Conservation (phyloP, 1,140 invertebrate species). For the Rhagoletis pomonella region DNA sequence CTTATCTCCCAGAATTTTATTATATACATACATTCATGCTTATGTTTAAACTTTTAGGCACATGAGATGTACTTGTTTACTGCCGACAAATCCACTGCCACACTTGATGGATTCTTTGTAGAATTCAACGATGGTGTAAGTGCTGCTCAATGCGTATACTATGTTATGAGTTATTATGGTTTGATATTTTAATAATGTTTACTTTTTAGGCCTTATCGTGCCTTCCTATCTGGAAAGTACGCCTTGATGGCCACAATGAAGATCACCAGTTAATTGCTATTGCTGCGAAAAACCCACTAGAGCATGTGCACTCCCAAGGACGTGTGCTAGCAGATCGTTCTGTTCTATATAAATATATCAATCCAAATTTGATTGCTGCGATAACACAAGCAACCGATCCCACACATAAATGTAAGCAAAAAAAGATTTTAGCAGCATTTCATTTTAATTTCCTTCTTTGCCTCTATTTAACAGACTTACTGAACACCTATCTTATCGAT, state of each 20-base stretch:
- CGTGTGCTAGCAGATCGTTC: slow-evolving; percentile 95
- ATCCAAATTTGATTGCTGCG: slow-evolving; percentile 96
- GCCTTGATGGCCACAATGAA: slow-evolving; percentile 78
- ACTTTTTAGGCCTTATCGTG: slow-evolving; percentile 72
- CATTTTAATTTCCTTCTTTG: slow-evolving; percentile 1
- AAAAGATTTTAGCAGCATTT: neutral
- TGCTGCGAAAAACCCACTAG: slow-evolving; percentile 82
- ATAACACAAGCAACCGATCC: slow-evolving; percentile 86
- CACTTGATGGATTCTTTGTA: slow-evolving; percentile 83
- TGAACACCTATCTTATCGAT: slow-evolving; percentile 92
- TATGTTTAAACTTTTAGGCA: slow-evolving; percentile 68
- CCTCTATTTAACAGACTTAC: slow-evolving; percentile 59
- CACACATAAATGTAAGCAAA: slow-evolving; percentile 81
- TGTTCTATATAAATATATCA: slow-evolving; percentile 98
- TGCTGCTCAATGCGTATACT: neutral
- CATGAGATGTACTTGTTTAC: slow-evolving; percentile 83
- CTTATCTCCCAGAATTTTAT: neutral
- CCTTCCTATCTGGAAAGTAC: slow-evolving; percentile 81
- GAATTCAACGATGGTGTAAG: slow-evolving; percentile 74
- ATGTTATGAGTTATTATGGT: slow-evolving; percentile 31
- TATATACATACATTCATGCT: too few species aligned
- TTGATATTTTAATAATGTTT: neutral
- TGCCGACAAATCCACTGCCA: slow-evolving; percentile 79
- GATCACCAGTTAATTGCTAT: slow-evolving; percentile 82
- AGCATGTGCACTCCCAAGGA: slow-evolving; percentile 96